Base-by-base conservation (phyloP, 30 jellyfish, hydroid and myxozoan genomes). In the Aurelia sp. region DNA sequence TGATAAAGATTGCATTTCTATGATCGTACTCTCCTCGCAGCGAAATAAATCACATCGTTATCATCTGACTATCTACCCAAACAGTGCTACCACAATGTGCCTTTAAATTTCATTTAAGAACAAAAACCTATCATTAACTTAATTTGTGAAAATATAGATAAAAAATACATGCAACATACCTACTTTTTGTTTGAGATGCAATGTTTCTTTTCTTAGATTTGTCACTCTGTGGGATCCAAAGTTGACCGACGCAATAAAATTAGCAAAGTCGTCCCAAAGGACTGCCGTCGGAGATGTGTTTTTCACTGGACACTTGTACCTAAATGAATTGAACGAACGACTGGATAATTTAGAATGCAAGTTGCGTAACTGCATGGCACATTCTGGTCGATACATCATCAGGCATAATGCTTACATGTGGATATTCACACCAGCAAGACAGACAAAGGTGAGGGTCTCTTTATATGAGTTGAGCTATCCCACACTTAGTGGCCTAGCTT, bases 321-420 rank as follows among this genome's bases (percentile, higher is more conserved):
- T 59, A 2, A 35, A 59, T 10, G 69, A 21, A 5, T 59, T 59
- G 33, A 35, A 59, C 33, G 13, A 59, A 13, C 13, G 13, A 6
- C 33, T 59, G 69, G 13, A 59, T 1, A 59, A 59, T 59, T 3
- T 59, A 35, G 69, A 59, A 59, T 59, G 69, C 69, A 59, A 59
- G 69, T 59, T 59, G 69, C 69, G 69, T 21, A 59, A 59, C 7
- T 59, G 69, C 69, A 59, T 59, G 69, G 23, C 33, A 35, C 69
- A 59, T 0, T 59, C 69, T 59, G 33, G 7, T 59, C 69, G 69
- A 7, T 59, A 59, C 35, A 35, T 59, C 69, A 59, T 59, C 69
- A 59, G 33, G 69, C 33, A 59, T 59, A 59, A 59, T 59, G 69
- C 69, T 59, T 59, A 59, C 16, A 59, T 59, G 69, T 59, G 69